Evolutionary conservation across 2,797 vertebrate species (phyloP), one percentile per base, ranked within the genome.

Genomic region (Babyrousa celebensis): DNA sequence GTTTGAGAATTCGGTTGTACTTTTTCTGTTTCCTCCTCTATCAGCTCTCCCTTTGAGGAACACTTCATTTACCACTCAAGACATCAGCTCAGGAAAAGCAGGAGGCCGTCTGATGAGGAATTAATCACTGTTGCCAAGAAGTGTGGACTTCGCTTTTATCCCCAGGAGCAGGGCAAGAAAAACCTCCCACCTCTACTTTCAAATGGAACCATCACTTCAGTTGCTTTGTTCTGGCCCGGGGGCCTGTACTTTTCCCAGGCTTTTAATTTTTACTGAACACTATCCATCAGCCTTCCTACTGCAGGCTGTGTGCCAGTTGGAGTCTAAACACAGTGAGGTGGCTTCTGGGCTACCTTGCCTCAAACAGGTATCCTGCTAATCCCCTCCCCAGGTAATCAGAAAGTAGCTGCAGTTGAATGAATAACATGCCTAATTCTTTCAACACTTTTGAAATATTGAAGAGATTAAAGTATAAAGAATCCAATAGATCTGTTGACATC

Each of bases 241-340:
- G 83, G 70, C 52, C n/a, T 68, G 92, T 91, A 16, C 60, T 95
- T 96, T 97, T 77, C 88, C 68, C 72, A 78, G 90, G 87, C 88
- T 75, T 95, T 95, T 96, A 85, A 80, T 96, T 98, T 96, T 96
- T 90, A 72, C 83, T 63, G 90, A 43, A 20, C 52, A 3, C 75
- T 54, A 62, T 77, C 71, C 85, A 65, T 94, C 79, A 80, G 70
- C 89, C 80, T 94, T 94, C 63, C 85, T 62, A 54, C 14, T 8
- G 56, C 79, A 84, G 43, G 60, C 79, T 25, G 68, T 10, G 82
- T 94, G 79, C 95, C 95, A 36, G 63, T 2, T 94, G 40, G 74
- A 58, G 32, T 79, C 70, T 80, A 25, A 90, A 60, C 36, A 68
- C 17, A 3, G 21, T 2, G 4, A 40, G 23, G 89, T 92, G 86